phyloP scores from a whole-genome alignment of 2,888 invertebrate species.

The Asteroscopus sphinx region DNA sequence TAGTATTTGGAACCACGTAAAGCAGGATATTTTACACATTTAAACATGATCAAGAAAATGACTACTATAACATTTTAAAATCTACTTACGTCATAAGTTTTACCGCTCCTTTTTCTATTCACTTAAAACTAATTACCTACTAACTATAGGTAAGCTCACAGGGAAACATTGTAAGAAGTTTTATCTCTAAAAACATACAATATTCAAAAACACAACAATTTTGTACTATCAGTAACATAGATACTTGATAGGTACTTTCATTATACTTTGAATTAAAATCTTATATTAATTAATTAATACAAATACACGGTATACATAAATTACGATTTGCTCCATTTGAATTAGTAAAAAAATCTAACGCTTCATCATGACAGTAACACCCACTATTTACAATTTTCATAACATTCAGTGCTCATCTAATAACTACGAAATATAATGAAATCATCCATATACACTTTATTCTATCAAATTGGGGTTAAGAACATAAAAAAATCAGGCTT shows the following conservation, averaged over 20 bases:
- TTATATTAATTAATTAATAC: too few relatives aligned
- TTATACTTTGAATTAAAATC: too few relatives aligned
- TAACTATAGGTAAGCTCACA: not conserved
- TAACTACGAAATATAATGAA: slow-evolving; percentile 19
- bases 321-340: slow-evolving; percentile 21
- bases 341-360: not conserved
- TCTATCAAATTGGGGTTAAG: slow-evolving; percentile 13
- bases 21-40: slow-evolving; percentile 16
- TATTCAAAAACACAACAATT: slow-evolving; percentile 21
- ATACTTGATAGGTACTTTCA: slow-evolving; percentile 4
- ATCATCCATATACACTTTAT: slow-evolving; percentile 1
- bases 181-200: slow-evolving; percentile 5
- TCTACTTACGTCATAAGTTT: slow-evolving; percentile 37
- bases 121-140: not conserved
- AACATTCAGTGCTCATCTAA: slow-evolving; percentile 30
- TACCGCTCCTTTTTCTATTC: slow-evolving; percentile 12
- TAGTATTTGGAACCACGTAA: slow-evolving; percentile 22
- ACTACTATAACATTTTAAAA: slow-evolving; percentile 20
- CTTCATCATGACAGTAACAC: slow-evolving; percentile 4
- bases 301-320: not conserved
- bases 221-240: slow-evolving; percentile 34
- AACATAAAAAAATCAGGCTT: slow-evolving; percentile 41
- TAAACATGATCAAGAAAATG: not conserved
- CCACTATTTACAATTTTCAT: slow-evolving; percentile 36
- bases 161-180: not conserved